Evolutionary conservation across 2,797 vertebrate species (phyloP).

Genomic region (Chromobotia macracanthus): DNA sequence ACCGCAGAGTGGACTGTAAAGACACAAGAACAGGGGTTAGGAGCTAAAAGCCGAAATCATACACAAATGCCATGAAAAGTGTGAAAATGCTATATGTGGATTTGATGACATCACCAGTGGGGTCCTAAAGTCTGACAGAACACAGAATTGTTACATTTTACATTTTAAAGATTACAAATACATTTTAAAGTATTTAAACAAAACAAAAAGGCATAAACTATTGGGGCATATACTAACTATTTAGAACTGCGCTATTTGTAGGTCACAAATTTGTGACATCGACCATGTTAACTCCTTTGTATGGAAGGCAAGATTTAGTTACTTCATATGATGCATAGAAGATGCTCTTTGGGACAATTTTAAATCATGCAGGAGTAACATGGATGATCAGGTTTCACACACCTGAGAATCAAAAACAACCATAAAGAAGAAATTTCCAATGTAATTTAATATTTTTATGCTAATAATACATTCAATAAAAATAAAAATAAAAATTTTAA

Average conservation of each 20-base stretch:
- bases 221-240: neutral
- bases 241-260: neutral
- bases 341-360: neutral
- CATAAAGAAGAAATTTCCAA: neutral
- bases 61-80: neutral
- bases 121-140: neutral
- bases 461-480: neutral
- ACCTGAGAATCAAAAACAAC: neutral
- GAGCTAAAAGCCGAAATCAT: neutral
- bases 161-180: no score
- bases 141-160: no score
- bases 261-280: neutral
- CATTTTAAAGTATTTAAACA: neutral
- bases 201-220: no score
- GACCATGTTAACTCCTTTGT: neutral
- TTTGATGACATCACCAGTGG: neutral
- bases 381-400: neutral
- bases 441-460: neutral
- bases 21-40: slow-evolving; percentile 41
- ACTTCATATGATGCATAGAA: neutral
- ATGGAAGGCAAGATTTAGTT: neutral
- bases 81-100: neutral
- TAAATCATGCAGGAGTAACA: neutral
- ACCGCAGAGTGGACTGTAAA: slow-evolving; percentile 83
- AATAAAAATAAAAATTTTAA: neutral